These are phyloP conservation scores for Pachycephus smyrnensis DNA, from an alignment of 2,888 invertebrate genomes.

Conservation along the genomic window DNA sequence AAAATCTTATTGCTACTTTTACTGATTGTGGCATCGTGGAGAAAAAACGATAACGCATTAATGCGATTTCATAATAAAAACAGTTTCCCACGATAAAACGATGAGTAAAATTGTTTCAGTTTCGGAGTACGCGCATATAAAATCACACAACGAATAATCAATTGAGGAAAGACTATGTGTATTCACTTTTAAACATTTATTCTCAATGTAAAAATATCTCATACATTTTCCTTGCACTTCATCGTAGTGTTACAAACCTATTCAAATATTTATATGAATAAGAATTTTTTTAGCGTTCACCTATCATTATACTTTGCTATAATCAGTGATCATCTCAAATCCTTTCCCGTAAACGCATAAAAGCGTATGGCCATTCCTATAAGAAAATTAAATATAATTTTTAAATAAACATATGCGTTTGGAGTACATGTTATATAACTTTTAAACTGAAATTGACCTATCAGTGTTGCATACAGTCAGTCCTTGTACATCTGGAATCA, in stretches of 20 bases:
- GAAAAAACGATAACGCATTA: neutral
- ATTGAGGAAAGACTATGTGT: neutral
- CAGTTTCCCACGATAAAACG: neutral
- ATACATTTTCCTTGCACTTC: neutral
- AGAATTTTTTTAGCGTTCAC: neutral
- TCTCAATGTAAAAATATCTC: neutral
- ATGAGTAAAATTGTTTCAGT: neutral
- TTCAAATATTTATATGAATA: neutral
- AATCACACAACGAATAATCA: neutral
- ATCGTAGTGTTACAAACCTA: neutral
- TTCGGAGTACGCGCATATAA: neutral
- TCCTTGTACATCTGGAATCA: conserved; percentile 60
- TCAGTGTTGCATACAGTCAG: conserved; percentile 39
- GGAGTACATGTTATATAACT: neutral
- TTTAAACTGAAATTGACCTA: neutral
- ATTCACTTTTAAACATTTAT: neutral
- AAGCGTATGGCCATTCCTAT: conserved; percentile 50
- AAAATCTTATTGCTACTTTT: neutral
- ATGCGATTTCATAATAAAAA: neutral
- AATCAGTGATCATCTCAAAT: conserved; percentile 63
- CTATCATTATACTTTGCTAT: neutral
- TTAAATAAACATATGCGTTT: neutral
- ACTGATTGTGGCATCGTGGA: neutral
- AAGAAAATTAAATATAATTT: conserved; percentile 33
- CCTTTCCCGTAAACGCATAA: conserved; percentile 71